Conservation (phyloP, 2,888 invertebrate genomes). For the Malachius bipustulatus region DNA sequence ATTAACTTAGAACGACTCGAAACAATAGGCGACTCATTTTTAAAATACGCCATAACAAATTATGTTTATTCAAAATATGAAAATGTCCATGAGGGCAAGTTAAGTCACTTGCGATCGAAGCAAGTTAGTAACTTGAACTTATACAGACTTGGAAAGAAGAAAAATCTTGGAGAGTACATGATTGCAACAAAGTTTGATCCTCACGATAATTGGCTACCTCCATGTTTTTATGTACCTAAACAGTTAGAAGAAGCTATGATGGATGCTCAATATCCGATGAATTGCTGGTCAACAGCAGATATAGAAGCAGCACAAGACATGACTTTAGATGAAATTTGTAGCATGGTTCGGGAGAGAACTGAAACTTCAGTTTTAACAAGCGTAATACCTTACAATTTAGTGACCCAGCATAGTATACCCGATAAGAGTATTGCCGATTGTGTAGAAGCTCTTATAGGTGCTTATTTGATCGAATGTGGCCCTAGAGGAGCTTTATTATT, state of each 20-base stretch:
- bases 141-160: conserved; percentile 81
- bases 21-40: conserved; percentile 95
- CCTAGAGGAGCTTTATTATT: conserved; percentile 86
- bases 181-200: conserved; percentile 98
- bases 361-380: conserved; percentile 47
- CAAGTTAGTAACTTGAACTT: conserved; percentile 93
- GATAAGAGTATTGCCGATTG: conserved; percentile 98
- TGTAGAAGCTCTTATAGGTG: conserved; percentile 95
- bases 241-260: conserved; percentile 65
- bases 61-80: conserved; percentile 93
- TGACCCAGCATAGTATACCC: conserved; percentile 96
- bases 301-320: conserved; percentile 51
- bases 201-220: conserved; percentile 98
- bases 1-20: conserved; percentile 94
- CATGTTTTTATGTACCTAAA: conserved; percentile 81
- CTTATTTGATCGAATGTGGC: conserved; percentile 91
- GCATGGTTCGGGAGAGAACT: conserved; percentile 49
- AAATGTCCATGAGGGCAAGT: conserved; percentile 93
- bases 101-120: conserved; percentile 92
- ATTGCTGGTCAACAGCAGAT: conserved; percentile 60
- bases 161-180: conserved; percentile 87
- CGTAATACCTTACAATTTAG: conserved; percentile 85
- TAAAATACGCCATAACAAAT: conserved; percentile 97
- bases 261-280: conserved; percentile 60
- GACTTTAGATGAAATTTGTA: conserved; percentile 49